Conservation (phyloP, 1,140 invertebrate genomes). For the Tribolium madens region DNA sequence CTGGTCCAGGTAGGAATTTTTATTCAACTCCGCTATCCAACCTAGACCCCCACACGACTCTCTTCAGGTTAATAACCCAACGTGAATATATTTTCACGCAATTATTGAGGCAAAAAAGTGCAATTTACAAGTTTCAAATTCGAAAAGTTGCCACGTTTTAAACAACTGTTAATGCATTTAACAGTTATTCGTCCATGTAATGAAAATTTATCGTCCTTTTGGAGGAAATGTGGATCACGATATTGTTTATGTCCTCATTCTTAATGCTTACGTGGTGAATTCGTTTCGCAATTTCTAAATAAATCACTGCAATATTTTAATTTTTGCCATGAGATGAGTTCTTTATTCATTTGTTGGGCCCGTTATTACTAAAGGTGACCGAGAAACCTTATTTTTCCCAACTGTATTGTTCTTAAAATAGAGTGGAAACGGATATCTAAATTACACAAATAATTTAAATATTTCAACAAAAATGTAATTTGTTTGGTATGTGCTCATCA, state of each 20-base stretch:
- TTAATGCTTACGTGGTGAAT: constrained; percentile 3
- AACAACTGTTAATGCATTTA: constrained; percentile 43
- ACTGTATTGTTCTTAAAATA: not conserved
- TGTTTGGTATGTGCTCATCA: not conserved
- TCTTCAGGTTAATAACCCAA: constrained; percentile 26
- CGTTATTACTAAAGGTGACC: not conserved
- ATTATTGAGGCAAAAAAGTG: not conserved
- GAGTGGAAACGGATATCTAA: not conserved
- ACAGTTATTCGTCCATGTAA: constrained; percentile 40
- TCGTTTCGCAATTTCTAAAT: not conserved
- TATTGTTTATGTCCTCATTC: constrained; percentile 5
- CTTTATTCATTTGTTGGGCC: not conserved
- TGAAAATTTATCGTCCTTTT: constrained; percentile 12
- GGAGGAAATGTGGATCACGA: not conserved
- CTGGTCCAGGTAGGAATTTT: constrained; percentile 40
- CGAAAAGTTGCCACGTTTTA: constrained; percentile 29
- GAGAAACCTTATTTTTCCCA: not conserved
- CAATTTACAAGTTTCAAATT: not conserved
- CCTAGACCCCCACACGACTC: constrained; percentile 5
- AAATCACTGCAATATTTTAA: not conserved
- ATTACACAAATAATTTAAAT: not conserved
- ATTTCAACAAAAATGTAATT: not conserved
- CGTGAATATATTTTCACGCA: constrained; percentile 3
- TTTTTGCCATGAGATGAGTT: too few relatives aligned
- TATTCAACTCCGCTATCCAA: not conserved